phyloP scores from a whole-genome alignment of 2,888 invertebrate genomes.

The Drosophila diplacantha region DNA sequence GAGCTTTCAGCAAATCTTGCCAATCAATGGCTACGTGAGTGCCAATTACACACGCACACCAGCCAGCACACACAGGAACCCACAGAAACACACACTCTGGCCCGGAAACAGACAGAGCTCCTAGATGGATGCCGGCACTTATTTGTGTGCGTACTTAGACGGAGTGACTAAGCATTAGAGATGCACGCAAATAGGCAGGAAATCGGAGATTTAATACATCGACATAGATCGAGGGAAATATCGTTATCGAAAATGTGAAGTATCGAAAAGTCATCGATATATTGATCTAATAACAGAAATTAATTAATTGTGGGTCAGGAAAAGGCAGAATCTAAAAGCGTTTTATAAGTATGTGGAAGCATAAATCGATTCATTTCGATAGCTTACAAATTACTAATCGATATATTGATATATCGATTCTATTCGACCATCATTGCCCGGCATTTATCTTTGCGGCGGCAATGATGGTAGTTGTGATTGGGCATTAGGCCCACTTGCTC shows the following conservation, averaged over 20 bases:
- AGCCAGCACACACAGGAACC: not conserved
- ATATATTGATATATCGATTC: constrained; percentile 3
- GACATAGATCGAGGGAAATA: not conserved
- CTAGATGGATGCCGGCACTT: constrained; percentile 9
- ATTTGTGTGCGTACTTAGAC: constrained; percentile 26
- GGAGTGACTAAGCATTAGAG: constrained; percentile 31
- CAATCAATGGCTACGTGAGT: constrained; percentile 56
- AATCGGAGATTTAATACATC: not conserved
- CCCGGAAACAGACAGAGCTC: constrained; percentile 4
- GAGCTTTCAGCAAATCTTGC: constrained; percentile 49
- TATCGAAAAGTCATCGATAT: not conserved
- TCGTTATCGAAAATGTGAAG: not conserved
- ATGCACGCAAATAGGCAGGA: constrained; percentile 3
- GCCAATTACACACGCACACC: constrained; percentile 45
- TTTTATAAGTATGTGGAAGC: too few relatives aligned
- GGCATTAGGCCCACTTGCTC: constrained; percentile 37
- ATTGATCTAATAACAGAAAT: not conserved
- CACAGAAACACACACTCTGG: constrained; percentile 1
- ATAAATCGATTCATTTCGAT: not conserved
- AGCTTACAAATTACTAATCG: not conserved
- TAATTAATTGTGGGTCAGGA: not conserved
- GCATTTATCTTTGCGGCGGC: constrained; percentile 3
- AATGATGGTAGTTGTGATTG: constrained; percentile 46
- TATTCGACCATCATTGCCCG: not conserved
- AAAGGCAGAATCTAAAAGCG: too few relatives aligned